Evolutionary conservation across 1,140 invertebrate species (phyloP), one percentile per base, ranked within the genome.

Genomic region (Brachionus rubens): DNA sequence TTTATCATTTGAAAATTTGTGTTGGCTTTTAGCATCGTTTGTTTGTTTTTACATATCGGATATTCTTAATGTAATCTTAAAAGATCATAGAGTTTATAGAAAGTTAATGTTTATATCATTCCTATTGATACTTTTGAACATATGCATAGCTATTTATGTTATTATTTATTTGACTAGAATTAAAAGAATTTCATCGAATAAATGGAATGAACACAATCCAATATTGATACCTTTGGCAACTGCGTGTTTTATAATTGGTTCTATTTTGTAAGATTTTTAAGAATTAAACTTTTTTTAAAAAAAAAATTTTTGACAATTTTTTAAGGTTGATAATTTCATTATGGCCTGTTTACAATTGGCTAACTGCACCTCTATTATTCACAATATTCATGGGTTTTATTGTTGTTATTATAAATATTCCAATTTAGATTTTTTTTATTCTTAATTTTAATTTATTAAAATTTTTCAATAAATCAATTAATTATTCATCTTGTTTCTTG

Each of bases 351-450:
- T 84, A 80, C 80, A 80, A 79, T 67, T 76, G 83, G 43, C 79
- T 84, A 7, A 83, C 82, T 19, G 81, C 82, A 33, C 16, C 81
- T 19, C 81, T 84, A 36, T 77, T 84, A 10, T 79, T 82, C 46
- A 79, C 78, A 7, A 70, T 83, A 1, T 83, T 84, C 46, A 83
- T 84, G 82, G 82, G 82, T 5, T 78, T 83, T 76, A 79, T 84
- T 33, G 82, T 84, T 9, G 56, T 81, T 10, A 70, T 84, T n/a
- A 80, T 82, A 26, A 82, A 82, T 81, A 54, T 84, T n/a, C 79
- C 79, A 36, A 59, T 59, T 59, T 59, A 19, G 36, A 28, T 36
- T n/a, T 3, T n/a, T 10, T 1, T 6, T 48, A 6, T 21, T 16
- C 3, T n/a, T 0, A 48, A n/a, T 3, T 48, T 48, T 48, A 3